Conservation (phyloP, 2,888 invertebrate genomes). For the Isotomurus palustris region DNA sequence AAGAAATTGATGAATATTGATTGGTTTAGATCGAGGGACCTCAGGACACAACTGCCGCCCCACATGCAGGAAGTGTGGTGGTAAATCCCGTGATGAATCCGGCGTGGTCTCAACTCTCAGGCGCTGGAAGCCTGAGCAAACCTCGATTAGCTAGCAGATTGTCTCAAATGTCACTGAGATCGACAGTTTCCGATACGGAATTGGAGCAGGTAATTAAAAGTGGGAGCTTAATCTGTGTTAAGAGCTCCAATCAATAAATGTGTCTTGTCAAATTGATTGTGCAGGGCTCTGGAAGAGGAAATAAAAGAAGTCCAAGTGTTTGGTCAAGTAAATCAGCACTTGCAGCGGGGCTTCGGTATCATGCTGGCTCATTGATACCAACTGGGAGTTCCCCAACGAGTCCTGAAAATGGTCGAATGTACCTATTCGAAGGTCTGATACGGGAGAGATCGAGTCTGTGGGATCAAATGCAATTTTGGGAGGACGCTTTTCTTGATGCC, state of each 20-base stretch:
- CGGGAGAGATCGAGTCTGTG: constrained; percentile 84
- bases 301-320: constrained; percentile 81
- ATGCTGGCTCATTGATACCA: constrained; percentile 77
- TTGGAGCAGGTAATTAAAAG: constrained; percentile 78
- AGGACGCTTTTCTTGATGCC: constrained; percentile 96
- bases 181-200: constrained; percentile 91
- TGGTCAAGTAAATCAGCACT: constrained; percentile 89
- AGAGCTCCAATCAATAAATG: too few species aligned
- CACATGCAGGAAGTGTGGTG: constrained; percentile 55
- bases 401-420: constrained; percentile 82
- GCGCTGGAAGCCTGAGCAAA: constrained; percentile 53
- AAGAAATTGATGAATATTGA: too few species aligned
- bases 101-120: constrained; percentile 65
- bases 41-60: constrained; percentile 18
- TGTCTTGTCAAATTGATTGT: constrained; percentile 13
- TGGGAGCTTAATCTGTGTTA: too few species aligned
- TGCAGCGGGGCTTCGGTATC: constrained; percentile 80
- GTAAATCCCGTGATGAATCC: constrained; percentile 78
- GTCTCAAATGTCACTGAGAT: constrained; percentile 61
- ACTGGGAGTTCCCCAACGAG: constrained; percentile 78
- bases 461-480: constrained; percentile 99
- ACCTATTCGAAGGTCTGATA: constrained; percentile 75
- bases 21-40: constrained; percentile 35
- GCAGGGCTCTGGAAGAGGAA: constrained; percentile 64
- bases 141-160: constrained; percentile 41